Evolutionary conservation across 2,797 vertebrate species (phyloP).

Genomic region (Onychomys arenicola): DNA sequence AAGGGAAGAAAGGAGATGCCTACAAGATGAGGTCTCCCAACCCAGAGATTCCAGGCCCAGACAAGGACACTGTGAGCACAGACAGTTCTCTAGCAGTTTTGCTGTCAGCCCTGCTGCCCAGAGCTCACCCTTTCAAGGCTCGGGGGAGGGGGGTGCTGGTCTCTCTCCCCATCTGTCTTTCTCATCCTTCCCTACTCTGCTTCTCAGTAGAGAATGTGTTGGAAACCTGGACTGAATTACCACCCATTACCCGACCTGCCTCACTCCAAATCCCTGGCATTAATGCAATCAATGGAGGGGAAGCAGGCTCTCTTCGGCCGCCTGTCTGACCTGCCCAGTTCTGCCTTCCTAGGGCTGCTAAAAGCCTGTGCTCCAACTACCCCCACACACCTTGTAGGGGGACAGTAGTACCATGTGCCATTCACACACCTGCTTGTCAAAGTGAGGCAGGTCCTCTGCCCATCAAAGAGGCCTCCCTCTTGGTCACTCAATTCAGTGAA

Average conservation of each 20-base stretch:
- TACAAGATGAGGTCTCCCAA: neutral
- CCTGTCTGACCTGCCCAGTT: constrained; percentile 17
- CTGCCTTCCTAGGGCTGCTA: constrained; percentile 27
- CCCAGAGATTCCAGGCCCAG: neutral
- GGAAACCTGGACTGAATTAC: constrained; percentile 85
- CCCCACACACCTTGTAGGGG: neutral
- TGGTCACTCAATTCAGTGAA: constrained; percentile 14
- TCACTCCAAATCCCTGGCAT: constrained; percentile 82
- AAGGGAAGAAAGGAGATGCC: neutral
- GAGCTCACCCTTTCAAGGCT: constrained; percentile 24
- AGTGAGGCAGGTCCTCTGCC: constrained; percentile 5
- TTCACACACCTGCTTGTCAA: constrained; percentile 27
- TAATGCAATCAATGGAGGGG: constrained; percentile 80
- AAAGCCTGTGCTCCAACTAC: neutral
- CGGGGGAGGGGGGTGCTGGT: neutral
- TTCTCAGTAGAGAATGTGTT: constrained; percentile 73
- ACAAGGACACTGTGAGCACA: neutral
- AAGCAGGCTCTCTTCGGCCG: constrained; percentile 66
- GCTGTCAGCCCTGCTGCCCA: constrained; percentile 13
- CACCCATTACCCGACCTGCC: constrained; percentile 80
- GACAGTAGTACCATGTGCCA: neutral
- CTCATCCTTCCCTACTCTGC: constrained; percentile 58
- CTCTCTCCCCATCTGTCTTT: constrained; percentile 72
- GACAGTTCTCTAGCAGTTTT: neutral
- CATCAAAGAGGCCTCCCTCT: neutral